Percentiles rank a stretch among this genome's conserved stretches.
Evolutionary conservation across 2,797 vertebrate species (phyloP).

Genomic region (Schizothorax lantsangensis): DNA sequence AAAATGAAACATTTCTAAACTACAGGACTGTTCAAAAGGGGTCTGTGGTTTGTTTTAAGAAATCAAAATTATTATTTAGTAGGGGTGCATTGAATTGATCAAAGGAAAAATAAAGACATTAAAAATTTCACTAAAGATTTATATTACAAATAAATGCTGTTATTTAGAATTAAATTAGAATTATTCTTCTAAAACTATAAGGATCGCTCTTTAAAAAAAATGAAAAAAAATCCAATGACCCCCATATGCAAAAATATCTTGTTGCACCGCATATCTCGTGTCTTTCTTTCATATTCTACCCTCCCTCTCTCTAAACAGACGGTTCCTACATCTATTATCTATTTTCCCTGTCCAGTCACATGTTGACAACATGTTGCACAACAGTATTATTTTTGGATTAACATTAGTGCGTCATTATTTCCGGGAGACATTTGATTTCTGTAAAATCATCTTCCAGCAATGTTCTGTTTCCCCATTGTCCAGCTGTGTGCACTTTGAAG

Average conservation of each 20-base stretch:
- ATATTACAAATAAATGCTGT: background rate
- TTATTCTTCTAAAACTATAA: background rate
- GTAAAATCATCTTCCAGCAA: slow-evolving; percentile 52
- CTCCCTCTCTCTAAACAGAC: background rate
- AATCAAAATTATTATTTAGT: too few relatives aligned
- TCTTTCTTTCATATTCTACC: background rate
- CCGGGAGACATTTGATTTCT: slow-evolving; percentile 50
- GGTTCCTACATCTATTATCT: background rate
- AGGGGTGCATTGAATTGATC: background rate
- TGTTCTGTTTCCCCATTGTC: slow-evolving; percentile 42
- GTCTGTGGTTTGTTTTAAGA: too few relatives aligned
- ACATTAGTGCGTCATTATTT: slow-evolving; percentile 60
- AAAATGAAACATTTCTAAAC: background rate
- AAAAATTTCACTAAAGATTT: background rate
- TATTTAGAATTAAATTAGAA: background rate
- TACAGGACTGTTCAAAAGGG: background rate
- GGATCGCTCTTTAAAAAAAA: slow-evolving; percentile 5
- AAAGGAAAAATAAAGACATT: background rate
- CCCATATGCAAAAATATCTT: too few relatives aligned
- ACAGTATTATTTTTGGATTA: slow-evolving; percentile 67
- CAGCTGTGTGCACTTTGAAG: slow-evolving; percentile 55
- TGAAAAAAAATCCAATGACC: background rate
- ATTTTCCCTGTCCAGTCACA: slow-evolving; percentile 28
- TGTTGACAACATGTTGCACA: slow-evolving; percentile 66
- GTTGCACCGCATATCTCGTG: background rate